phyloP scores from a whole-genome alignment of 2,113 vertebrate species.

The Euleptes europaea region DNA sequence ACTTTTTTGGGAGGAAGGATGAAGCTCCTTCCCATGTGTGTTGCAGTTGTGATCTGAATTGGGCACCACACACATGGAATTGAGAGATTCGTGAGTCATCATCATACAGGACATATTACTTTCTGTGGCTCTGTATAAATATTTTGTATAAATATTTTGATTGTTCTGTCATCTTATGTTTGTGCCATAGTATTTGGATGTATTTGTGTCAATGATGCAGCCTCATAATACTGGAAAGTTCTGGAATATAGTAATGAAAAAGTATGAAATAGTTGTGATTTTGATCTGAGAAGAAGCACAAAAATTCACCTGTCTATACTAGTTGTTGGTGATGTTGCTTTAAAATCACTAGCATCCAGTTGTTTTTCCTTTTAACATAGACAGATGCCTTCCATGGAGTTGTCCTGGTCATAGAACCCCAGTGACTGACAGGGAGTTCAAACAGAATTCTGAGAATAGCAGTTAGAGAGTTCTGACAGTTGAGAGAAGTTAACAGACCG shows the following conservation, averaged over 20 bases:
- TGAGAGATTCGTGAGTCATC: no score
- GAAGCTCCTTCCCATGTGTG: no score
- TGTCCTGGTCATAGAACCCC: no score
- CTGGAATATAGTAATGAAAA: neutral
- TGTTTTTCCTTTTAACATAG: neutral
- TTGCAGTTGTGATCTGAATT: no score
- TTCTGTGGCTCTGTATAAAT: neutral
- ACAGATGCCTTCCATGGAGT: no score
- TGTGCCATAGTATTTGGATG: accelerated
- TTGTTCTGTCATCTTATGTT: neutral
- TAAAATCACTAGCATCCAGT: neutral
- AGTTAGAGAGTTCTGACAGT: no score
- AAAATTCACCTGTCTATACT: neutral
- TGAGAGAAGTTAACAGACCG: no score
- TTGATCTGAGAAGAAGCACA: neutral
- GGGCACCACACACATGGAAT: no score
- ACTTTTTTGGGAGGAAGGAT: no score
- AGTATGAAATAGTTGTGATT: neutral
- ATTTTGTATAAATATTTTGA: neutral
- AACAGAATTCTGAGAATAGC: no score
- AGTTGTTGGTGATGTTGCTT: neutral
- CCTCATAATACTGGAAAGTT: constrained; percentile 11
- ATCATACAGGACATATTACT: no score
- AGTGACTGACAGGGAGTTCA: no score
- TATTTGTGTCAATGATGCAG: neutral